These are phyloP conservation scores for Himantopus leucocephalus DNA, from an alignment of 2,113 vertebrate genomes.

Conservation along the genomic window DNA sequence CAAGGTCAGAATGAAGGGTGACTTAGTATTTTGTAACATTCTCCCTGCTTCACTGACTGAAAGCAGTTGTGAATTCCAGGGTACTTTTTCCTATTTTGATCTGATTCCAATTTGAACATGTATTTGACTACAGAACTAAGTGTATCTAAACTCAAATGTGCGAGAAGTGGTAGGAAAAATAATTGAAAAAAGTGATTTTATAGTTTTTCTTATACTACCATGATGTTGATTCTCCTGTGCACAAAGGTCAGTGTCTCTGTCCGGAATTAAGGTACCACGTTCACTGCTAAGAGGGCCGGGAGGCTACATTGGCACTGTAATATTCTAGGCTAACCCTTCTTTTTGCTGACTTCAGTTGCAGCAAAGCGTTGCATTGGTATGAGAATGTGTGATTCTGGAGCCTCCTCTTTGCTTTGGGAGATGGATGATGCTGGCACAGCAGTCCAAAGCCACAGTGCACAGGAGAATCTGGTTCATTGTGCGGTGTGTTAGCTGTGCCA, in stretches of 20 bases:
- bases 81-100: not conserved
- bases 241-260: not conserved
- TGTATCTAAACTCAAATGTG: not conserved
- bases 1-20: constrained; percentile 52
- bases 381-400: not conserved
- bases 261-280: not conserved
- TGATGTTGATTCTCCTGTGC: not conserved
- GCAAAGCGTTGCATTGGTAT: not conserved
- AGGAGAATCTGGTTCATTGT: constrained; percentile 42
- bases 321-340: not conserved
- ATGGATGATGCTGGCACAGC: not conserved
- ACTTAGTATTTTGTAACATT: not conserved
- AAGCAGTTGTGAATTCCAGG: not conserved
- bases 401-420: constrained; percentile 20
- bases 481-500: constrained; percentile 1
- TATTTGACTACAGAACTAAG: not conserved
- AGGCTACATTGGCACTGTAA: not conserved
- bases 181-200: not conserved
- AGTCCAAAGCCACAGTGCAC: not conserved
- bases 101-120: not conserved
- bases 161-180: not conserved
- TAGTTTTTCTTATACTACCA: not conserved
- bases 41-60: not conserved
- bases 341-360: not conserved
- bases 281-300: not conserved